Base-by-base conservation (phyloP, 2,113 vertebrate species). In the Pollachius pollachius region DNA sequence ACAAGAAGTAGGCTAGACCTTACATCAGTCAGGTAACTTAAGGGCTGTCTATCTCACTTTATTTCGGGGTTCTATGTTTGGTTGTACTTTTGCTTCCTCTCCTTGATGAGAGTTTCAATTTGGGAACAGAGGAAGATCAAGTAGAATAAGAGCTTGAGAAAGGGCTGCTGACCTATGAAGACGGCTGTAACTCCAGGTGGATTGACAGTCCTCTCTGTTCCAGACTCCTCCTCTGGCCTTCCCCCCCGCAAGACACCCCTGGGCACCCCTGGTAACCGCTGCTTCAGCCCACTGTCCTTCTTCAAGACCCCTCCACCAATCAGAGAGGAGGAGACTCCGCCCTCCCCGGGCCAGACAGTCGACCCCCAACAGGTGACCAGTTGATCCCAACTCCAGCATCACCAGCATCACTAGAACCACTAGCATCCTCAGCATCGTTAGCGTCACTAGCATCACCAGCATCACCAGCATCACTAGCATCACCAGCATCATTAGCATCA, bases 321-420 rank as follows among this genome's bases (percentile, higher is more conserved):
- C 84, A 94, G 89, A 87, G 96, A 97, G 62, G 94, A 98, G 71
- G 92, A 93, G 81, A 65, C 72, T n/a, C 9, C 61, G 64, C 4
- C 62, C 0, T 66, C 73, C 5, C 17, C 65, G 4, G 76, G 70
- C 64, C 64, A 52, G 71, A 52, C 52, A 61, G 12, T 13, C 5
- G 59, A 61, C 59, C 25, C 21, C 59, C 5, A 23, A 23, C n/a
- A 61, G 59, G 18, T 23, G 18, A 9, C 57, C 12, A 19, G 57
- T 19, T 18, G 57, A 7, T 4, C 18, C 17, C 21, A 23, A 23
- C 21, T 23, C 15, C 17, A 59, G 57, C n/a, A 18, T 5, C 30
- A 30, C 4, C 30, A 34, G 2, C 30, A 5, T 34, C 30, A 34
- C 30, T 27, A 34, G 2, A 2, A 5, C 4, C 30, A 34, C 30